Evolutionary conservation across 2,888 invertebrate genomes (phyloP).

Genomic region (Hirtodrosophila histrioides): DNA sequence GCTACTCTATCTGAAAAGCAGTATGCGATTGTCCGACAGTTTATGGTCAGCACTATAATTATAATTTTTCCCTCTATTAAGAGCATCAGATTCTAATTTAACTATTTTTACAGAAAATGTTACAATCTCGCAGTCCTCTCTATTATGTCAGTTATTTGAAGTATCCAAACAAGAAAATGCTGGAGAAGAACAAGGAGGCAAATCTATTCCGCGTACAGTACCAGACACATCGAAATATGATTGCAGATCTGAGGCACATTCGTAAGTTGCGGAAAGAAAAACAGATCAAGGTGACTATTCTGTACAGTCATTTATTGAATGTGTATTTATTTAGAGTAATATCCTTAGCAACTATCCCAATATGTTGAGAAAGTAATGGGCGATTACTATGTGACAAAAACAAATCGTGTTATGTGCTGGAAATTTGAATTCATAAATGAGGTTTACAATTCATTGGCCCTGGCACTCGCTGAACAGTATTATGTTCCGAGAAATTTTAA

Average conservation of each 20-base stretch:
- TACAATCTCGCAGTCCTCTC: constrained; percentile 80
- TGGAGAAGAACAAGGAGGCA: constrained; percentile 63
- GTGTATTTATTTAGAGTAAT: no score
- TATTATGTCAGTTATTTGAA: constrained; percentile 75
- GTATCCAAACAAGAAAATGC: constrained; percentile 67
- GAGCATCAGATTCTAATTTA: neutral
- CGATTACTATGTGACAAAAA: constrained; percentile 80
- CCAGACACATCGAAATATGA: constrained; percentile 81
- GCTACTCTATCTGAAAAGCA: constrained; percentile 57
- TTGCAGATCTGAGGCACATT: constrained; percentile 70
- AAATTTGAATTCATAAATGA: constrained; percentile 83
- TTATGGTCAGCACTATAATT: constrained; percentile 64
- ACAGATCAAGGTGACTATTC: constrained; percentile 57
- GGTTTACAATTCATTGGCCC: constrained; percentile 79
- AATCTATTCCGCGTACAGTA: constrained; percentile 80
- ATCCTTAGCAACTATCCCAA: constrained; percentile 39
- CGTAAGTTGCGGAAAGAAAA: constrained; percentile 59
- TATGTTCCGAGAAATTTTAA: constrained; percentile 31
- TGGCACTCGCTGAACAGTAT: constrained; percentile 77
- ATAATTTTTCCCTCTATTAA: no score
- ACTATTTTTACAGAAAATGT: constrained; percentile 76
- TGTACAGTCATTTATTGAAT: accelerated
- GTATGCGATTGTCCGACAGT: constrained; percentile 75
- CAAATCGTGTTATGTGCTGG: constrained; percentile 82
- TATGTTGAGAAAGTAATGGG: constrained; percentile 82